A percentile compares a stretch with the other conserved stretches of the same genome.
Conservation (phyloP, 2,888 invertebrate genomes). For the Notodonta dromedarius region DNA sequence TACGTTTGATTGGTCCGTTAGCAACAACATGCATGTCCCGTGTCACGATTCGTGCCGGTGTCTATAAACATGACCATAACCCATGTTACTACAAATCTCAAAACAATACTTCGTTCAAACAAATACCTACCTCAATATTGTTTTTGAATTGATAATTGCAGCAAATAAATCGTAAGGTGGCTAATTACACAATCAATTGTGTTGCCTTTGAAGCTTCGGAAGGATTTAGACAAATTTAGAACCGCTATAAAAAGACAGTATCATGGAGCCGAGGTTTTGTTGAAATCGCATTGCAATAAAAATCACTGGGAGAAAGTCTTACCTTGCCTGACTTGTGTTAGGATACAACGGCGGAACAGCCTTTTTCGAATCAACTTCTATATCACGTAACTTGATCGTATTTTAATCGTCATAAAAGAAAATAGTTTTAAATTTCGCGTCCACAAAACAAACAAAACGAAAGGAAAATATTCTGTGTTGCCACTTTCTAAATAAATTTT, state of each 20-base stretch:
- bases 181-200: background rate
- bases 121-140: constrained; percentile 2
- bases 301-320: background rate
- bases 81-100: too few species aligned
- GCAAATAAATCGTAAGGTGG: background rate
- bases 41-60: too few species aligned
- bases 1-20: too few species aligned
- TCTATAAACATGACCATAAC: too few species aligned
- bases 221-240: constrained; percentile 1
- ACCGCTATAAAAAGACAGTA: background rate
- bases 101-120: too few species aligned
- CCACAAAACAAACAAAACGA: constrained; percentile 28
- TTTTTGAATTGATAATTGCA: background rate
- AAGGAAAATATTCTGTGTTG: constrained; percentile 25
- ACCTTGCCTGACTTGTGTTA: background rate
- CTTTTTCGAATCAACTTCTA: background rate
- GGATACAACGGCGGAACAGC: background rate
- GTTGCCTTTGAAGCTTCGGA: background rate
- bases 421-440: constrained; percentile 38
- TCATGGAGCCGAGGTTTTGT: background rate
- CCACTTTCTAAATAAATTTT: constrained; percentile 1
- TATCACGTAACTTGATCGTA: background rate
- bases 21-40: too few species aligned
- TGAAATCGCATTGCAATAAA: background rate
- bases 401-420: constrained; percentile 3